Conservation (phyloP, 2,888 invertebrate species). For the Fragum whitleyi region DNA sequence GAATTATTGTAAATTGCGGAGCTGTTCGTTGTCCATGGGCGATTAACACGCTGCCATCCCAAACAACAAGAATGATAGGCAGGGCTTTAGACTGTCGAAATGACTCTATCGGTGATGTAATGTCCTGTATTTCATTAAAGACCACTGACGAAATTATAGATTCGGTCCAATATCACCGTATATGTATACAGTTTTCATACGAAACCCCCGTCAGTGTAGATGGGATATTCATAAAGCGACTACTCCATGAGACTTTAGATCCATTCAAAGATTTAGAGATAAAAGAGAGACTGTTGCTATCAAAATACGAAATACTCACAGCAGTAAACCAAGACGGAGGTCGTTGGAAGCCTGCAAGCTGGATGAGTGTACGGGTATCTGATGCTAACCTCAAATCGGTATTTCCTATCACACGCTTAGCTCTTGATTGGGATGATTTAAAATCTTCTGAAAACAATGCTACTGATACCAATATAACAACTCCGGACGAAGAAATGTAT, state of each 20-base stretch:
- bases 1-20: background rate
- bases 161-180: background rate
- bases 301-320: slow-evolving; percentile 10
- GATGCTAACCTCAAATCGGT: background rate
- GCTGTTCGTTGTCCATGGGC: slow-evolving; percentile 8
- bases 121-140: background rate
- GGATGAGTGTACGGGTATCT: background rate
- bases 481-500: background rate
- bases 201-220: background rate
- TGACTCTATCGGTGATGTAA: background rate
- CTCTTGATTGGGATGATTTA: background rate
- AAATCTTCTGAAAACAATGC: background rate
- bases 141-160: background rate
- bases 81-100: background rate
- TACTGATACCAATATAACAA: background rate
- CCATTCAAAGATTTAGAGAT: background rate
- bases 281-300: background rate
- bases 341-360: background rate
- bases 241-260: background rate
- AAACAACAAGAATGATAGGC: background rate
- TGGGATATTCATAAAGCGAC: background rate
- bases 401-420: background rate
- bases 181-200: background rate
- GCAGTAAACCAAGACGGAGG: background rate
- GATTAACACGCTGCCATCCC: background rate